These are phyloP conservation scores for Distichodus sexfasciatus DNA, from an alignment of 2,797 vertebrate species.

Conservation along the genomic window DNA sequence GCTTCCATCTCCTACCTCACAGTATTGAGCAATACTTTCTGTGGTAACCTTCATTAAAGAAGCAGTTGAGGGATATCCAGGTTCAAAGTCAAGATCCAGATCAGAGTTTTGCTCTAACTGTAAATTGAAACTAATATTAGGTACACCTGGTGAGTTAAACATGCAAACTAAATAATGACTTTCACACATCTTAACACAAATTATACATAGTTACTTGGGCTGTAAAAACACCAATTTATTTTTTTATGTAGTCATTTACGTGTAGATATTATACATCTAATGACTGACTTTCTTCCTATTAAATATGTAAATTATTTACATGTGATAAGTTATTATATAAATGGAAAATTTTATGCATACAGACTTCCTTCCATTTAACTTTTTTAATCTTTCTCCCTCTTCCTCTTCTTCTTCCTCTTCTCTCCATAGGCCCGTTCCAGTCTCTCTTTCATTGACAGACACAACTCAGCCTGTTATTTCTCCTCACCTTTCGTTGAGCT, in stretches of 20 bases:
- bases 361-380: background rate
- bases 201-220: too few species aligned
- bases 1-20: too few species aligned
- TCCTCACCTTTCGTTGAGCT: background rate
- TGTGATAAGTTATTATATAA: background rate
- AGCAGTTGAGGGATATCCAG: too few species aligned
- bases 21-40: too few species aligned
- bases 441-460: background rate
- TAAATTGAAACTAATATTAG: too few species aligned
- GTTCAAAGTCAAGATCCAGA: too few species aligned
- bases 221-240: too few species aligned
- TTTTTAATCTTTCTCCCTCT: background rate
- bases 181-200: too few species aligned
- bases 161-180: too few species aligned
- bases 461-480: background rate
- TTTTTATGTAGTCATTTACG: background rate
- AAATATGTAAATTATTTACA: background rate
- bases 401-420: background rate
- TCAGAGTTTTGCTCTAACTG: too few species aligned
- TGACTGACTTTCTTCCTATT: slow-evolving; percentile 2
- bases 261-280: background rate
- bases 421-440: background rate
- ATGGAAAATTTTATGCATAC: background rate
- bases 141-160: too few species aligned
- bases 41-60: too few species aligned